phyloP scores from a whole-genome alignment of 2,113 vertebrate species.

The Cygnus buccinator region DNA sequence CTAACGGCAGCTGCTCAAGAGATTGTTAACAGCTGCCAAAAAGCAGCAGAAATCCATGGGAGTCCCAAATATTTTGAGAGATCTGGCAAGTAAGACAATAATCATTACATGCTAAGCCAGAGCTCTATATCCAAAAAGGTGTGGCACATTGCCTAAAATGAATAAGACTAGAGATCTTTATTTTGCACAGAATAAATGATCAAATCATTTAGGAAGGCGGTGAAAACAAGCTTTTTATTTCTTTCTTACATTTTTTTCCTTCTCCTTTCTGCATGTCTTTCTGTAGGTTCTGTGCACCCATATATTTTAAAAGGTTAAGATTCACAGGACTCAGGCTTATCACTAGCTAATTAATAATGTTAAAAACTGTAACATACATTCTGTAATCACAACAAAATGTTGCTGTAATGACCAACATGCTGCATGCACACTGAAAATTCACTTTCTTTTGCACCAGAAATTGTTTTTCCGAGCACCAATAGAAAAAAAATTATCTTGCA shows the following conservation, averaged over 20 bases:
- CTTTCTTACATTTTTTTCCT: not conserved
- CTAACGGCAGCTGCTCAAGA: constrained; percentile 15
- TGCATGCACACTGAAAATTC: not conserved
- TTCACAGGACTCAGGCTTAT: not conserved
- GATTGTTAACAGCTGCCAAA: not conserved
- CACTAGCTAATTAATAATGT: not conserved
- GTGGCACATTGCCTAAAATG: not conserved
- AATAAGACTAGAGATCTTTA: not conserved
- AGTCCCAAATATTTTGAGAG: constrained; percentile 25
- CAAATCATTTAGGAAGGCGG: not conserved
- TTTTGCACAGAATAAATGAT: not conserved
- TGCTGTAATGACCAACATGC: not conserved
- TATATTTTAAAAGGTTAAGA: not conserved
- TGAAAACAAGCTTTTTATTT: not conserved
- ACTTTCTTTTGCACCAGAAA: not conserved
- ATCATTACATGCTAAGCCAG: not conserved
- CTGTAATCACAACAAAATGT: not conserved
- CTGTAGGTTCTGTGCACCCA: not conserved
- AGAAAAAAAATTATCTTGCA: not conserved
- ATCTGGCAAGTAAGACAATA: not conserved
- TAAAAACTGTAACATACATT: not conserved
- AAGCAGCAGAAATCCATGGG: not conserved
- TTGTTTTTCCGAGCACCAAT: not conserved
- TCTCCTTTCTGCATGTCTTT: not conserved
- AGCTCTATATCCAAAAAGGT: not conserved